These are phyloP conservation scores for Pachyseris speciosa DNA, from an alignment of 64 coral and sea anemone genomes.

Conservation along the genomic window DNA sequence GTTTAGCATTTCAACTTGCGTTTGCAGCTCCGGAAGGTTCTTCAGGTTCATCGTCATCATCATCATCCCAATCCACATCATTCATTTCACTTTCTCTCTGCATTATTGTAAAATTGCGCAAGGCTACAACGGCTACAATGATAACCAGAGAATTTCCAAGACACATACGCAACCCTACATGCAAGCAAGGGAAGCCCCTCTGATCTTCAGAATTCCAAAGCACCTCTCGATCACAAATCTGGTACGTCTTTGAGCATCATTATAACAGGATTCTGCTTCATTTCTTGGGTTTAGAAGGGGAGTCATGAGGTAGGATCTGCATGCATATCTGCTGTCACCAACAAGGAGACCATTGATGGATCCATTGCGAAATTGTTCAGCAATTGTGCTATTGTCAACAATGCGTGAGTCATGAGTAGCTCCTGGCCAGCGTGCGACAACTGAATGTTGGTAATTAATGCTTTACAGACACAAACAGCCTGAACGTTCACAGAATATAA, in stretches of 20 bases:
- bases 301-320: slow-evolving; percentile 38
- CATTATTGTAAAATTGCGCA: not conserved
- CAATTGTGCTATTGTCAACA: slow-evolving; percentile 23
- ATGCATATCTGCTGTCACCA: slow-evolving; percentile 56
- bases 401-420: slow-evolving; percentile 55
- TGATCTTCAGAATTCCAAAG: not conserved
- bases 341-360: slow-evolving; percentile 50
- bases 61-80: slow-evolving; percentile 10
- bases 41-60: not conserved
- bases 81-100: not conserved
- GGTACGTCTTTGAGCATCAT: slow-evolving; percentile 39
- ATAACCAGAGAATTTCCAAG: not conserved
- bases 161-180: not conserved
- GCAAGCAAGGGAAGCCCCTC: not conserved
- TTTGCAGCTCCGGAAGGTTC: not conserved
- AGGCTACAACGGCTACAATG: not conserved
- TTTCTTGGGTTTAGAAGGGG: slow-evolving; percentile 43
- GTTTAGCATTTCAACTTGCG: not conserved
- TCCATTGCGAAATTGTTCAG: slow-evolving; percentile 30
- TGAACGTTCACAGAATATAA: too few relatives aligned
- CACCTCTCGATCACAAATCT: not conserved
- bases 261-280: slow-evolving; percentile 45
- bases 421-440: slow-evolving; percentile 43
- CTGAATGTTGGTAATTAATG: slow-evolving; percentile 55
- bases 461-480: too few relatives aligned